phyloP scores from a whole-genome alignment of 1,140 invertebrate genomes.

The Stenopsyche tienmushanensis region DNA sequence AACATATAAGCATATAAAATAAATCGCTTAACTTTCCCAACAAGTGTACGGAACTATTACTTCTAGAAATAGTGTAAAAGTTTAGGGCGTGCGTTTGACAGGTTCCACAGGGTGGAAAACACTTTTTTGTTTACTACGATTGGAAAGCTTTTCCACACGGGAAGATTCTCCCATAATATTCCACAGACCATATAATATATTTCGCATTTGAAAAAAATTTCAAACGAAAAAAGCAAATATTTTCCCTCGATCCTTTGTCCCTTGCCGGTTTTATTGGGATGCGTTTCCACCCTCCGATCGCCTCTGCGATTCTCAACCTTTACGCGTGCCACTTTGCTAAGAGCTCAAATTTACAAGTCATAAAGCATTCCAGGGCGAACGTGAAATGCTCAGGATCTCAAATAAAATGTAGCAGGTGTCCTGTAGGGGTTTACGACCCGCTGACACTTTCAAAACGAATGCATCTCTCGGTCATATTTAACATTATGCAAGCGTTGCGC shows the following conservation, averaged over 20 bases:
- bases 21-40: constrained; percentile 24
- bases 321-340: too few relatives aligned
- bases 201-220: too few relatives aligned
- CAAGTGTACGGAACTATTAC: constrained; percentile 26
- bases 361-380: too few relatives aligned
- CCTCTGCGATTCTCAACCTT: too few relatives aligned
- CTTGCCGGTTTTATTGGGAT: too few relatives aligned
- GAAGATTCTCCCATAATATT: neutral
- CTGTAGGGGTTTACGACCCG: constrained; percentile 2
- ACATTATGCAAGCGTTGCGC: constrained; percentile 4
- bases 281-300: too few relatives aligned
- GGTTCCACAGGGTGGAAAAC: constrained; percentile 4
- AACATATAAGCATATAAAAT: constrained; percentile 5
- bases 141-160: neutral
- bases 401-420: constrained; percentile 15
- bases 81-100: constrained; percentile 20
- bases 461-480: neutral
- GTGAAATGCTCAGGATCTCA: too few relatives aligned
- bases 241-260: too few relatives aligned
- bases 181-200: too few relatives aligned
- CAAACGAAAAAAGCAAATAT: too few relatives aligned
- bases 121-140: constrained; percentile 10
- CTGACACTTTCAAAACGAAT: neutral
- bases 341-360: too few relatives aligned
- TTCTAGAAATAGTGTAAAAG: constrained; percentile 27